Conservation (phyloP, 1,140 invertebrate genomes). For the Aleiodes sp. region DNA sequence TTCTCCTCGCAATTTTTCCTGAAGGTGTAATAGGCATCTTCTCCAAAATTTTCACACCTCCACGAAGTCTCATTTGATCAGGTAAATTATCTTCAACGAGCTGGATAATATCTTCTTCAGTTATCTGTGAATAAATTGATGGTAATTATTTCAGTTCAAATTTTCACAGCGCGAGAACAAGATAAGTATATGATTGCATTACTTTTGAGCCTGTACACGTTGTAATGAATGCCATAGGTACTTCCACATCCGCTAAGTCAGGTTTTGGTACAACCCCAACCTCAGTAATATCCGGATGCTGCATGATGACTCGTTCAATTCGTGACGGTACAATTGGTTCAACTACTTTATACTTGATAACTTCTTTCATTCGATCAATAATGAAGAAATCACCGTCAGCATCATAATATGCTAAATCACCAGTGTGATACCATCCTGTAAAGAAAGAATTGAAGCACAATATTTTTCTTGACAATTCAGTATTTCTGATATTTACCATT, state of each 20-base stretch:
- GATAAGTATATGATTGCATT: too few species aligned
- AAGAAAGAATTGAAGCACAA: background rate
- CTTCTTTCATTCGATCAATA: slow-evolving; percentile 66
- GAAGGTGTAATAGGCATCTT: too few species aligned
- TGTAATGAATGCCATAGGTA: slow-evolving; percentile 69
- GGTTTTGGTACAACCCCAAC: slow-evolving; percentile 74
- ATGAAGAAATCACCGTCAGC: slow-evolving; percentile 60
- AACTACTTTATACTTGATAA: slow-evolving; percentile 60
- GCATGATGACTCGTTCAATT: slow-evolving; percentile 72
- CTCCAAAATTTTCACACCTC: too few species aligned
- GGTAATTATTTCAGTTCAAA: too few species aligned
- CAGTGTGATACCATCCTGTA: slow-evolving; percentile 48
- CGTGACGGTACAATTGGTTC: slow-evolving; percentile 4
- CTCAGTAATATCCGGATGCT: slow-evolving; percentile 71
- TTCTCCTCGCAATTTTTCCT: too few species aligned
- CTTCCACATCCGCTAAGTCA: slow-evolving; percentile 68
- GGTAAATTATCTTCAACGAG: too few species aligned
- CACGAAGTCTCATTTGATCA: too few species aligned
- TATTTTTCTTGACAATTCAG: background rate
- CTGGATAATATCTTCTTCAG: too few species aligned
- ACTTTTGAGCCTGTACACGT: slow-evolving; percentile 46
- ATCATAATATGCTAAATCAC: slow-evolving; percentile 63
- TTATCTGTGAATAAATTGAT: too few species aligned
- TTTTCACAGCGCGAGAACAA: too few species aligned
- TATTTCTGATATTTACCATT: slow-evolving; percentile 58